Base-by-base conservation (phyloP, 1,140 invertebrate species). In the Nebria ingens region DNA sequence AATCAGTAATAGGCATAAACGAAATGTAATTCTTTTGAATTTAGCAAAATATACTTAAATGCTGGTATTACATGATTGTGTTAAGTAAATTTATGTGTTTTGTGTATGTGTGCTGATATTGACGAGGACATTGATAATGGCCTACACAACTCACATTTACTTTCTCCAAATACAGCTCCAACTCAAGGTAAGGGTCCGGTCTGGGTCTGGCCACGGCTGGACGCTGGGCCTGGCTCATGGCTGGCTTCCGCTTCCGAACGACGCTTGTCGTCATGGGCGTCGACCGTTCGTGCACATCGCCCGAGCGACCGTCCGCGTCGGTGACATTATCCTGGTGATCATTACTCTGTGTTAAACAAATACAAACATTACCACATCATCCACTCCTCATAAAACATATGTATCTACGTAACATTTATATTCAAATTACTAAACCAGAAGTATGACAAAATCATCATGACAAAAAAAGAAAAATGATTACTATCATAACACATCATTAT, bases 131-230 rank as follows among this genome's bases (percentile, higher is more conserved):
- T 12, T 45, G 40, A 45, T 45, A 45, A 45, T 17, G 6, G 17
- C 40, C 15, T 45, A 11, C 3, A 45, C 3, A 9, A 45, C 40
- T 45, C 17, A 45, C 40, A 45, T 45, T 45, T 17, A 45, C 40
- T 45, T 45, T 45, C 40, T 45, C 40, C 40, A 45, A 45, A 45
- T 12, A 45, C 40, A 12, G 40, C 17, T 45, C 40, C 3, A 45
- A 17, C 15, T 45, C 40, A 45, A 45, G 40, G 40, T 45, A 45
- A 45, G 40, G 40, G 17, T 45, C 40, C 40, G 40, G 17, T 45
- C 40, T 45, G 13, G 25, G 25, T n/a, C n/a, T n/a, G n/a, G n/a
- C n/a, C 6, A 34, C 25, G 3, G 17, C 40, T 4, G 9, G 17
- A 17, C 40, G 40, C 3, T 45, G 40, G 9, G 6, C 40, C 40